Evolutionary conservation across 2,888 invertebrate species (phyloP), one percentile per base, ranked within the genome.

Genomic region (Acronicta leporina): DNA sequence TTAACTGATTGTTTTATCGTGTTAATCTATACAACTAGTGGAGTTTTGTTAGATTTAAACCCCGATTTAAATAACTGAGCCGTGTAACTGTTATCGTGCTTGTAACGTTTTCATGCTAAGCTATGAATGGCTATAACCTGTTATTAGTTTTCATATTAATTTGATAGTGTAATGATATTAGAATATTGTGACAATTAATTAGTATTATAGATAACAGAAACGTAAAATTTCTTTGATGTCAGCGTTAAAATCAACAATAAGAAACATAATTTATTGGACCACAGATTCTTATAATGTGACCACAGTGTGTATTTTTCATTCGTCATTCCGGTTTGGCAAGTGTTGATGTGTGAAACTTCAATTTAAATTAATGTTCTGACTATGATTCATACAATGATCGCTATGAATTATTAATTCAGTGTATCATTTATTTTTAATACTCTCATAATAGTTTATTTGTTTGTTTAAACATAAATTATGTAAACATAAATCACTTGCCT

Each of bases 1-100:
- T 77, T 73, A 77, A 69, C 67, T 77, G 75, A 78, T 81, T 80
- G 78, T 82, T 83, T 79, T 81, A 82, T 80, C 81, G 70, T 40
- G 63, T 61, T 45, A 60, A 78, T 76, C 78, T 63, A 63, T 73
- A 63, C 61, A 54, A 52, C 60, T 73, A 45, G 38, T 55, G 47
- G 44, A 63, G 59, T 68, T 73, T 63, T 71, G 63, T 68, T 72
- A 67, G 65, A 75, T 78, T 76, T 73, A 53, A 65, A 62, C 43
- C 57, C 46, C 58, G 73, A 65, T 73, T 63, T 66, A 76, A 58
- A 68, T 75, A 70, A 59, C 44, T 44, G 48, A 56, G 43, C 42
- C 43, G 40, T 62, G 65, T 68, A 48, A 68, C 61, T 70, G 65
- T 63, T 78, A 73, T 68, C 63, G 61, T 43, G 47, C 41, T 64